Percentiles rank a stretch among this genome's conserved stretches.
phyloP scores from a whole-genome alignment of 2,113 vertebrate species.

The Phalacrocorax aristotelis region DNA sequence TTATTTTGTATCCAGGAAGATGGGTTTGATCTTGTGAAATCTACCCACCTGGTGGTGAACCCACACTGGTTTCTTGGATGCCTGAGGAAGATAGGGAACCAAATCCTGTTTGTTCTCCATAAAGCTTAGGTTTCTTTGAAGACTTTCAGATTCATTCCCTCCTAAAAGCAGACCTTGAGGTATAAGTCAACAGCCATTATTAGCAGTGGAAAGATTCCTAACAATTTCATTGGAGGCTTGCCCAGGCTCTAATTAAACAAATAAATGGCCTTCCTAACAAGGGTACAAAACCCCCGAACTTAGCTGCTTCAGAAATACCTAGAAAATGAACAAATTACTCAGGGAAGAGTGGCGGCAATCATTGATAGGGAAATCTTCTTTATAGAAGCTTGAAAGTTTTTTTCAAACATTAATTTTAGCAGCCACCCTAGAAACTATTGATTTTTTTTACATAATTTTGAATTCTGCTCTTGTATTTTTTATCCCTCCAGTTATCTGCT shows the following conservation, averaged over 20 bases:
- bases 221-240: neutral
- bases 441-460: constrained; percentile 26
- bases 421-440: constrained; percentile 4
- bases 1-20: neutral
- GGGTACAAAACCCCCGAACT: neutral
- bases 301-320: neutral
- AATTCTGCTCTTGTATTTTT: constrained; percentile 44
- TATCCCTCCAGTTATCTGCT: constrained; percentile 58
- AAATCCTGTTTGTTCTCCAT: neutral
- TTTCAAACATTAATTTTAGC: constrained; percentile 17
- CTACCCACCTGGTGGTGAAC: neutral
- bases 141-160: neutral
- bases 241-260: constrained; percentile 16
- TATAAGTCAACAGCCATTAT: neutral
- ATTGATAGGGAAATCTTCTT: neutral
- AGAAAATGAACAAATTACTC: neutral
- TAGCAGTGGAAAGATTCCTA: neutral
- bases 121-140: neutral
- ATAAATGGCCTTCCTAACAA: constrained; percentile 1
- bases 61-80: neutral
- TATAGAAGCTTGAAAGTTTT: neutral
- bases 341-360: neutral
- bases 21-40: neutral
- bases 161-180: neutral
- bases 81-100: neutral